phyloP scores from a whole-genome alignment of 2,113 vertebrate species.

The Phrynosoma blainvillii region DNA sequence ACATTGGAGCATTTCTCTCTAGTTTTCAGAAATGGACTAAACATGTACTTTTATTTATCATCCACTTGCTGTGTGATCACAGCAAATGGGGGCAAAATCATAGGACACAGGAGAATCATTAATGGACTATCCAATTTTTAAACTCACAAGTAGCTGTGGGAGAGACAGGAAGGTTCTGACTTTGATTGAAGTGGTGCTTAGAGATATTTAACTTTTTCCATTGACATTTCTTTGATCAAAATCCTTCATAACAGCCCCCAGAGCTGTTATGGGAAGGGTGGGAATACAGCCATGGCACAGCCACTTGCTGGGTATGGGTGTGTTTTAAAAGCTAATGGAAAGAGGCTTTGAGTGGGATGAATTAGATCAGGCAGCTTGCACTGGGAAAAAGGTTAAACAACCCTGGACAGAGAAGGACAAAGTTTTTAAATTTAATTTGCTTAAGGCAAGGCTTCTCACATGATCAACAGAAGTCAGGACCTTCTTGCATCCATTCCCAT shows the following conservation, averaged over 20 bases:
- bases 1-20: background rate
- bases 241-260: background rate
- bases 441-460: background rate
- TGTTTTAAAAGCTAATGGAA: background rate
- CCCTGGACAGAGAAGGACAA: background rate
- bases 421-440: background rate
- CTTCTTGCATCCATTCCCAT: background rate
- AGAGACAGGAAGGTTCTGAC: background rate
- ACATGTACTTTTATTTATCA: too few species aligned
- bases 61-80: too few species aligned
- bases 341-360: background rate
- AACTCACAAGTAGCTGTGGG: background rate
- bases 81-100: too few species aligned
- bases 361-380: background rate
- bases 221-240: background rate
- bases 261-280: background rate
- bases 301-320: background rate
- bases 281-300: background rate
- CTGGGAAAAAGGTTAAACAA: background rate
- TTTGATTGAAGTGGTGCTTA: background rate
- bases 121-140: background rate
- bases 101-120: background rate
- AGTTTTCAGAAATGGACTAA: background rate
- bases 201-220: background rate
- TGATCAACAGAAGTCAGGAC: background rate